Percentiles rank a stretch among this genome's conserved stretches.
Evolutionary conservation across 37 sponge, comb jelly and placozoan species (phyloP).

Genomic region (Chondrilla cf. caribensis): DNA sequence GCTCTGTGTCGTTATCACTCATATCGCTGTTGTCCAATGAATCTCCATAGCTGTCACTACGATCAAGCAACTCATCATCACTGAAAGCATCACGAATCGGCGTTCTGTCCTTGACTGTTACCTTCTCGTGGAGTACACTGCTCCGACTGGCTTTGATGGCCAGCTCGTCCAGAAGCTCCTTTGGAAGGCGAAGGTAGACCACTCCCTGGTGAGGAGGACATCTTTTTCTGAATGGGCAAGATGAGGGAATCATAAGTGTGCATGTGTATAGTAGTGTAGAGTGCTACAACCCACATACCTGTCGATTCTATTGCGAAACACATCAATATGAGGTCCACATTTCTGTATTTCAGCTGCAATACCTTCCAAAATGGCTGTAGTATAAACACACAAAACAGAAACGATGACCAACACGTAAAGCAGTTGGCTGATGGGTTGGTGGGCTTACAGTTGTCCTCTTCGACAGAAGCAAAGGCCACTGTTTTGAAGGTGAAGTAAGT

Average conservation of each 20-base stretch:
- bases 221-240: constrained; percentile 32
- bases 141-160: background rate
- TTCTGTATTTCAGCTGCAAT: background rate
- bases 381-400: background rate
- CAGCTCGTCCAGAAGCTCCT: constrained; percentile 17
- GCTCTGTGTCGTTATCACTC: background rate
- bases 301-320: background rate
- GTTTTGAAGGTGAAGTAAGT: constrained; percentile 74
- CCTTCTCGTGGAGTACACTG: background rate
- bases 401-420: background rate
- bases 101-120: background rate
- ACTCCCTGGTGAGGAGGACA: constrained; percentile 52
- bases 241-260: constrained; percentile 14
- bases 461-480: constrained; percentile 33
- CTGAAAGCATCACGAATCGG: background rate
- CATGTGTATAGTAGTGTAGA: constrained; percentile 42
- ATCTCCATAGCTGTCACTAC: background rate
- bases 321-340: background rate
- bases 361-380: constrained; percentile 25
- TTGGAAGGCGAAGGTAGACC: constrained; percentile 44
- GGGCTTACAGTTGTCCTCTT: constrained; percentile 66
- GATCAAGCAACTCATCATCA: constrained; percentile 8
- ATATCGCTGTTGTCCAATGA: background rate
- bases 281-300: background rate
- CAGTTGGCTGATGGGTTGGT: background rate